Evolutionary conservation across 2,888 invertebrate species (phyloP), one percentile per base, ranked within the genome.

Genomic region (Leistus spinibarbis): DNA sequence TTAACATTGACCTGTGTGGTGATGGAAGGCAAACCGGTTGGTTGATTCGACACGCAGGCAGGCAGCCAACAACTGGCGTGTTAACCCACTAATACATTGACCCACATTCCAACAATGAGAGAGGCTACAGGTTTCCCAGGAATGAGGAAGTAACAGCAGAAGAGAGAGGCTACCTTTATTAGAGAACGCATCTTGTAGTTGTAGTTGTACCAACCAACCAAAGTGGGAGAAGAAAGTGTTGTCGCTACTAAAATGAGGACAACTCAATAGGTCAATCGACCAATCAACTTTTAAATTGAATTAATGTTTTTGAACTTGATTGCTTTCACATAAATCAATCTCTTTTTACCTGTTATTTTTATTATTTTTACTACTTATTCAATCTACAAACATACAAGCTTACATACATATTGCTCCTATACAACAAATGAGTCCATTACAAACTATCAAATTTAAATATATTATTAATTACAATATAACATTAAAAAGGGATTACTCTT

Each of bases 181-280:
- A 60, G 60, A 60, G 60, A 22, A 60, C 60, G 60, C 60, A 22
- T 60, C 60, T 60, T 60, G 60, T 60, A 60, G 20, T 54, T 17
- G 17, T 62, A n/a, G n/a, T n/a, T n/a, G n/a, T n/a, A n/a, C n/a
- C n/a, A n/a, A n/a, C n/a, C n/a, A 40, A 64, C 20, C 60, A 68
- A 73, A 75, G 75, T 75, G 69, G 75, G 75, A 75, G 69, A 74
- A 64, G 75, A 75, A 75, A 75, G 75, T 75, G 75, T 73, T 67
- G 67, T 27, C 27, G 54, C 54, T 54, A 4, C 10, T 24, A 27
- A 60, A 73, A 57, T 66, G 72, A 66, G 22, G 22, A 23, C 72
- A 54, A 67, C 62, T 20, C 73, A 73, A 73, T 73, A 73, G 73
- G 73, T 73, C 73, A 72, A 20, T 57, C 66, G 22, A 69, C 20